These are phyloP conservation scores for Microctenopoma steveboyesi DNA, from an alignment of 2,797 vertebrate genomes.

Conservation along the genomic window DNA sequence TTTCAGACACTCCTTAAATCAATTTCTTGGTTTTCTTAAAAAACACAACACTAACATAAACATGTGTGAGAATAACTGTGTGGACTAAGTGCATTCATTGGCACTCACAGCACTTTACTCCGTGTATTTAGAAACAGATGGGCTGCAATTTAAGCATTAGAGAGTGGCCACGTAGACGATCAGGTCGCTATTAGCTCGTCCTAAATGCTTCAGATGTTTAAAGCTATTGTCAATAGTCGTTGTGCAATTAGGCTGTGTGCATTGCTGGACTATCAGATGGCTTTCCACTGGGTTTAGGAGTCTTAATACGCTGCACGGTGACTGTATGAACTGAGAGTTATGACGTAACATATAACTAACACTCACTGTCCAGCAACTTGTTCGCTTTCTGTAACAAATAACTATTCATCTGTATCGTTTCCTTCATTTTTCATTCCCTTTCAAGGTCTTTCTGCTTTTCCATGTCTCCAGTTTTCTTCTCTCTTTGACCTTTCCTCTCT, in stretches of 20 bases:
- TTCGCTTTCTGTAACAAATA: conserved; percentile 47
- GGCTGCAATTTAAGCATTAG: conserved; percentile 83
- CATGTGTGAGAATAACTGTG: background rate
- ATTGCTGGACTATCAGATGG: conserved; percentile 90
- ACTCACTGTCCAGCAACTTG: conserved; percentile 39
- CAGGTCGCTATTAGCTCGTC: conserved; percentile 90
- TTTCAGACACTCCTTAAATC: background rate
- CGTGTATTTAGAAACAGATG: conserved; percentile 77
- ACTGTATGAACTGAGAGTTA: conserved; percentile 17
- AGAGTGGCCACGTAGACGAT: conserved; percentile 86
- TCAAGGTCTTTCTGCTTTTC: conserved; percentile 13
- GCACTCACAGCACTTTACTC: conserved; percentile 5
- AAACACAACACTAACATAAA: background rate
- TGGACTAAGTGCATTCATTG: conserved; percentile 11
- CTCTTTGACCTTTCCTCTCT: conserved; percentile 46
- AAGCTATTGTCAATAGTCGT: conserved; percentile 92
- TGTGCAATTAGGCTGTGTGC: conserved; percentile 93
- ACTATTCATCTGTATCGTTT: conserved; percentile 26
- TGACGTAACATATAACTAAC: conserved; percentile 27
- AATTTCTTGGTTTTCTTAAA: background rate
- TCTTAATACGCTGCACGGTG: conserved; percentile 63
- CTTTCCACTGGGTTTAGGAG: conserved; percentile 58
- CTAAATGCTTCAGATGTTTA: conserved; percentile 91
- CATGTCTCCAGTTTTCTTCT: conserved; percentile 21
- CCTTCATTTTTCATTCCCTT: conserved; percentile 21